phyloP scores from a whole-genome alignment of 2,797 vertebrate species.

The Poeciliopsis turneri region DNA sequence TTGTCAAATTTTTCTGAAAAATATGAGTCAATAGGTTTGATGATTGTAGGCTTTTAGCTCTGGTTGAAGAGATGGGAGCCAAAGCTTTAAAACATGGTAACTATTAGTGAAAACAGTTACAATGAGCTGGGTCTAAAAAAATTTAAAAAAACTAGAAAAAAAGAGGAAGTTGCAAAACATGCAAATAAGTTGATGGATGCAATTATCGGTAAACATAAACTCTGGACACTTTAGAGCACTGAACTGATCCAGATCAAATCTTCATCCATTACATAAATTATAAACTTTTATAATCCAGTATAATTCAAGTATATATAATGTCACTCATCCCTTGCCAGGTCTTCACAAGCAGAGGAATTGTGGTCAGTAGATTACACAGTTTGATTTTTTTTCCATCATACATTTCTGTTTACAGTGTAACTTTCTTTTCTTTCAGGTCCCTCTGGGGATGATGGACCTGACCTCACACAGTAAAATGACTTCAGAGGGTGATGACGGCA shows the following conservation, averaged over 20 bases:
- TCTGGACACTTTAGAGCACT: neutral
- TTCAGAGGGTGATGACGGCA: slow-evolving; percentile 82
- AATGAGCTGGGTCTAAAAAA: too few species aligned
- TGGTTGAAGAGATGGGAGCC: neutral
- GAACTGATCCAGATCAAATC: neutral
- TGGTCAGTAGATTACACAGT: neutral
- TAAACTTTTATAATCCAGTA: neutral
- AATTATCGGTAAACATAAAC: neutral
- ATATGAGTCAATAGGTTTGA: neutral
- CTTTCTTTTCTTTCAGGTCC: slow-evolving; percentile 55
- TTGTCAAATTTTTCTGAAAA: neutral
- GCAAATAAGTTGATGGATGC: neutral
- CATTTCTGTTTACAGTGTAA: slow-evolving; percentile 17
- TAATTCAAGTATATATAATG: neutral
- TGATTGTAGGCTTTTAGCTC: neutral
- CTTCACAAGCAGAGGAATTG: slow-evolving; percentile 5
- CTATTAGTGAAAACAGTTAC: too few species aligned
- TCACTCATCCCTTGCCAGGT: neutral
- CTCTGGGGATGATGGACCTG: slow-evolving; percentile 86
- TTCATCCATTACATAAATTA: neutral
- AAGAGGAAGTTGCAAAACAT: neutral
- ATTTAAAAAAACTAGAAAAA: too few species aligned
- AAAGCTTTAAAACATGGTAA: neutral
- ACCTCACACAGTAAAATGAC: slow-evolving; percentile 81
- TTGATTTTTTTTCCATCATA: slow-evolving; percentile 1